A percentile compares a stretch with the other conserved stretches of the same genome.
Evolutionary conservation across 2,113 vertebrate species (phyloP).

Genomic region (Planiliza haematocheilus): DNA sequence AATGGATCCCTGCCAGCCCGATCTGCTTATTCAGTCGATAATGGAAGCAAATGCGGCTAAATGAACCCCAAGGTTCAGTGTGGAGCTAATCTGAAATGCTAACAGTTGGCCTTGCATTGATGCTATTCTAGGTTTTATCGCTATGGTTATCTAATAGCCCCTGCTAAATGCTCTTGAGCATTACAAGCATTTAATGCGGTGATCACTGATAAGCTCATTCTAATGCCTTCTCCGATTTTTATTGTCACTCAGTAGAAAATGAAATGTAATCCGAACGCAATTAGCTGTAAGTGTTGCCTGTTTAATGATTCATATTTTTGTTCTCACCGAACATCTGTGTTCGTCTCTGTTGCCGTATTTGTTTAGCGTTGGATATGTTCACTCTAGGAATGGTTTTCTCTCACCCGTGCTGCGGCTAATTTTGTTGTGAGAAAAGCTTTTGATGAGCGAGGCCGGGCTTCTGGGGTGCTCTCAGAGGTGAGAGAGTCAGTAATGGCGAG

Average conservation of each 20-base stretch:
- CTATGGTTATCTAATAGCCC: constrained; percentile 61
- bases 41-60: constrained; percentile 71
- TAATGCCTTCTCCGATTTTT: constrained; percentile 18
- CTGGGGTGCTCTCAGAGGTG: constrained; percentile 50
- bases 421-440: constrained; percentile 46
- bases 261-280: constrained; percentile 10
- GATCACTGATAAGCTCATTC: constrained; percentile 24
- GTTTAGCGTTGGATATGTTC: constrained; percentile 15
- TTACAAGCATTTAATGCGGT: constrained; percentile 37
- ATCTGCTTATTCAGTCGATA: constrained; percentile 69
- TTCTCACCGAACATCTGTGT: neutral
- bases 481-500: constrained; percentile 57
- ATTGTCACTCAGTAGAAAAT: constrained; percentile 27
- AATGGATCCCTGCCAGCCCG: constrained; percentile 70
- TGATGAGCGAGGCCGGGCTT: constrained; percentile 25
- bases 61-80: constrained; percentile 67
- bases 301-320: constrained; percentile 24
- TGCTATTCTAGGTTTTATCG: constrained; percentile 55
- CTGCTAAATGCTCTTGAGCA: constrained; percentile 44
- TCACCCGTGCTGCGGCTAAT: constrained; percentile 32
- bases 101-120: constrained; percentile 56
- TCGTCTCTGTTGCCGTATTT: constrained; percentile 14
- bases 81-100: constrained; percentile 69
- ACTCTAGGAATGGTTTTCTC: constrained; percentile 12
- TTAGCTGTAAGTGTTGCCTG: constrained; percentile 3